Percentiles rank a stretch among this genome's conserved stretches.
Evolutionary conservation across 2,888 invertebrate genomes (phyloP).

Genomic region (Mythimna vitellina): DNA sequence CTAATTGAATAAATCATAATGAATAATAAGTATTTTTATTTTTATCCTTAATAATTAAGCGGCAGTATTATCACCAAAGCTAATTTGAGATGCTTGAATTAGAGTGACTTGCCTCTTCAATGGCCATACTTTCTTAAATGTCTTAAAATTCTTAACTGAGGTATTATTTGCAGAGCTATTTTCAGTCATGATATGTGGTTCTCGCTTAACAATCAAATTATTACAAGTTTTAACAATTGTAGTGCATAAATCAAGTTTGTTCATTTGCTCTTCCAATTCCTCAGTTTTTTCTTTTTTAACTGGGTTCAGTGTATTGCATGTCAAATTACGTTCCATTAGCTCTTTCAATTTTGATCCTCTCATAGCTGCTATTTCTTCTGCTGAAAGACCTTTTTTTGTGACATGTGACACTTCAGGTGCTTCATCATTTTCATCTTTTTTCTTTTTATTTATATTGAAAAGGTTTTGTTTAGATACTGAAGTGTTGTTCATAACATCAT

Average conservation of each 20-base stretch:
- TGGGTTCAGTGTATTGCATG: conserved; percentile 36
- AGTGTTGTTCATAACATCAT: conserved; percentile 62
- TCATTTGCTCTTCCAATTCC: conserved; percentile 80
- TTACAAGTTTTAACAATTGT: conserved; percentile 79
- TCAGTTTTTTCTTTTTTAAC: conserved; percentile 78
- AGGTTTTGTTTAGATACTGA: conserved; percentile 64
- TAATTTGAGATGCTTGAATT: conserved; percentile 72
- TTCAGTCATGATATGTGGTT: conserved; percentile 71
- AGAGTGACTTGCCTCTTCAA: conserved; percentile 79
- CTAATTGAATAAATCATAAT: conserved; percentile 55
- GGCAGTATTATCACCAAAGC: conserved; percentile 43
- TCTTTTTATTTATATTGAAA: conserved; percentile 60
- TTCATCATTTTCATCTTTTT: conserved; percentile 57
- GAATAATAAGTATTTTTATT: conserved; percentile 23
- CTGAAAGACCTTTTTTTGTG: conserved; percentile 55
- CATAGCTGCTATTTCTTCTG: conserved; percentile 76
- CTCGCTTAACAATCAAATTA: conserved; percentile 83
- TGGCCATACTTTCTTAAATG: conserved; percentile 88
- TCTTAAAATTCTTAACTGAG: conserved; percentile 82
- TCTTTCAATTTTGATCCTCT: conserved; percentile 83
- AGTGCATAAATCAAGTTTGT: conserved; percentile 79
- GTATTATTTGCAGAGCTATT: conserved; percentile 59
- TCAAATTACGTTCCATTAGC: conserved; percentile 73
- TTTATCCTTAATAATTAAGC: conserved; percentile 42
- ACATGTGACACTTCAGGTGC: conserved; percentile 16